phyloP scores from a whole-genome alignment of 2,888 invertebrate genomes.

The Tenthredo amoena region DNA sequence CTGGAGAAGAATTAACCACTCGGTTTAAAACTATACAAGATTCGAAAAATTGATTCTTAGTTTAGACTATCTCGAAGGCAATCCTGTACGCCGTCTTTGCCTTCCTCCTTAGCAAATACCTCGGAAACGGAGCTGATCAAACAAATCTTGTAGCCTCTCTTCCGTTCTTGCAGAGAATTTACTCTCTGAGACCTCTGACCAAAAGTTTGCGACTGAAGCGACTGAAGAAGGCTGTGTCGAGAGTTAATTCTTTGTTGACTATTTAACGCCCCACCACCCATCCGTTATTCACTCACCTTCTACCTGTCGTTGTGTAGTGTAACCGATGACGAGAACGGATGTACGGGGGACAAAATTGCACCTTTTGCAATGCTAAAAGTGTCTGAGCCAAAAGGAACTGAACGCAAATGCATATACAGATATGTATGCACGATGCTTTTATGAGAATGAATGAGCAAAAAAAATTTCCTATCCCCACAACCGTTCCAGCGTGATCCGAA shows the following conservation, averaged over 20 bases:
- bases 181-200: slow-evolving; percentile 9
- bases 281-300: neutral
- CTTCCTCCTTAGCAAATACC: neutral
- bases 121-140: neutral
- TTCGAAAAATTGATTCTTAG: neutral
- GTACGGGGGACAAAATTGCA: neutral
- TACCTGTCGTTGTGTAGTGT: neutral
- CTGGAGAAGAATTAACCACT: neutral
- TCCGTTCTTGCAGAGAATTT: neutral
- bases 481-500: neutral
- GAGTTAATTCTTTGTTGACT: slow-evolving; percentile 37
- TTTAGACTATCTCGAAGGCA: neutral
- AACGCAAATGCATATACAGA: no score
- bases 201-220: slow-evolving; percentile 26
- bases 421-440: no score
- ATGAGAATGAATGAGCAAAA: no score
- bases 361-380: no score
- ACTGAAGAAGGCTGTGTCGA: slow-evolving; percentile 6
- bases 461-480: neutral
- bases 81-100: neutral
- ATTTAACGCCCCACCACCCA: slow-evolving; percentile 6
- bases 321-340: neutral
- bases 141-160: neutral
- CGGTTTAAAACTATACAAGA: neutral
- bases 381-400: no score